Evolutionary conservation across 2,888 invertebrate species (phyloP), one percentile per base, ranked within the genome.

Genomic region (Blera fallax): DNA sequence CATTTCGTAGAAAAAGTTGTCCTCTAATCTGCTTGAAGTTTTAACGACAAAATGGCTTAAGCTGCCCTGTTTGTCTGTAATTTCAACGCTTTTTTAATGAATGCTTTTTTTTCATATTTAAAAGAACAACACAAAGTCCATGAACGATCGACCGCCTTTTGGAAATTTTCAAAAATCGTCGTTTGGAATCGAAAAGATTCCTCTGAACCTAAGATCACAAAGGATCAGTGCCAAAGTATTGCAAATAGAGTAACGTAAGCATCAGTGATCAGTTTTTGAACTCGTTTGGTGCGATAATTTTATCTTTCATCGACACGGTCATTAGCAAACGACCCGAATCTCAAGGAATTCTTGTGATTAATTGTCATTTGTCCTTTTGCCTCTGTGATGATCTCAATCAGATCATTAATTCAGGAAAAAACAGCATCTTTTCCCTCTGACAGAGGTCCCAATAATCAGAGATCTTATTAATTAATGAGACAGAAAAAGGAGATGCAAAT

Each of bases 391-490:
- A 60, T 60, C 16, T 11, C 48, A 48, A 64, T 48, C 56, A 27
- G 21, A 14, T 16, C 67, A 24, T 48, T 34, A 43, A 14, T 45
- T 60, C 37, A 11, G 5, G 21, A n/a, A 45, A 45, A 45, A 48
- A 6, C 37, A 58, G 45, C 56, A 58, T 58, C 45, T 45, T 24
- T 24, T 37, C 3, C 62, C 43, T 21, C 29, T 43, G 14, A 40
- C 62, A 52, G 18, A 8, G 34, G 24, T 65, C 45, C 18, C 43
- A 70, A 52, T 43, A 24, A 78, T 43, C 62, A 18, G 27, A 27
- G 21, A 56, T 72, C 29, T 56, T 16, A 37, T 67, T 37, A 43
- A 65, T 56, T 65, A 70, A 56, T 56, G 16, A 50, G 43, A 54
- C 52, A 69, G 16, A 29, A 14, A 14, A 7, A 34, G 10, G 10